Conservation (phyloP, 2,113 vertebrate genomes). For the Cepphus grylle region DNA sequence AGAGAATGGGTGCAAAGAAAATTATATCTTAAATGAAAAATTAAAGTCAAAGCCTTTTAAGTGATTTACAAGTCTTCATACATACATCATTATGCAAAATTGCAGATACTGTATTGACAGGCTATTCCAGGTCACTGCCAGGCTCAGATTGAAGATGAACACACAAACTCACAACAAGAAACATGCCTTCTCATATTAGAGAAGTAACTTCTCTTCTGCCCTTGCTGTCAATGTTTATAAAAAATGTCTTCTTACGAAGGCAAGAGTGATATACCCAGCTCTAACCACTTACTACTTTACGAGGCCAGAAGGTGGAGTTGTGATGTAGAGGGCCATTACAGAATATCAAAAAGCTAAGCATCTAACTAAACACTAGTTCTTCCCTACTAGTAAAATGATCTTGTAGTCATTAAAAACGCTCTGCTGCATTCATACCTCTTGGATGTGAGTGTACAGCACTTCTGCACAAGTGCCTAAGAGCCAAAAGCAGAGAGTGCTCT, state of each 20-base stretch:
- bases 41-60: not conserved
- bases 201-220: not conserved
- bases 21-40: not conserved
- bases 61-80: not conserved
- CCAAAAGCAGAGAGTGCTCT: not conserved
- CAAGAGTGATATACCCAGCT: not conserved
- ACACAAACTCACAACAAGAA: not conserved
- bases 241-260: not conserved
- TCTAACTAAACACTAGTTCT: not conserved
- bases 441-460: not conserved
- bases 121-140: not conserved
- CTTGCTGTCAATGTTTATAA: not conserved
- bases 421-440: not conserved
- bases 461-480: not conserved
- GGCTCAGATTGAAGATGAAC: fast-evolving
- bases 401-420: not conserved
- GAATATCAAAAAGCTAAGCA: not conserved
- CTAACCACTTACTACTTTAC: not conserved
- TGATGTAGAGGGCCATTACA: not conserved
- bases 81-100: not conserved
- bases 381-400: not conserved
- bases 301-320: constrained; percentile 29
- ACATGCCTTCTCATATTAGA: not conserved
- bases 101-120: not conserved
- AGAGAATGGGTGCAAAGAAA: not conserved